Conservation (phyloP, 2,888 invertebrate genomes). For the Sarcophaga subvicina region DNA sequence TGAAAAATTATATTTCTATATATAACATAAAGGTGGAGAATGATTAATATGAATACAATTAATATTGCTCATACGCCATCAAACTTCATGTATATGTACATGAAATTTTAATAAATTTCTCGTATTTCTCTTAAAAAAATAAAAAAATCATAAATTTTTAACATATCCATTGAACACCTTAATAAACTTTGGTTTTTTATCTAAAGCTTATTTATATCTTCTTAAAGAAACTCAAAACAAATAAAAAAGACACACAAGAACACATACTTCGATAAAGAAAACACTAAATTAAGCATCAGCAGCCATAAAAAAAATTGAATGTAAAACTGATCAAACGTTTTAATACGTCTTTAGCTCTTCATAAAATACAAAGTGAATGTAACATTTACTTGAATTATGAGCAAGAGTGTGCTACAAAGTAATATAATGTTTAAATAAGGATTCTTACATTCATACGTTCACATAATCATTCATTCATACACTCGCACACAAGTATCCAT, state of each 20-base stretch:
- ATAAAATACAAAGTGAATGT: slow-evolving; percentile 30
- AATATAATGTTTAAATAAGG: slow-evolving; percentile 32
- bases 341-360: slow-evolving; percentile 21
- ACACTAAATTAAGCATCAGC: slow-evolving; percentile 41
- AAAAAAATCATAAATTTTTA: not conserved
- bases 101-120: too few relatives aligned
- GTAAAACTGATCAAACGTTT: slow-evolving; percentile 31
- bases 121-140: too few relatives aligned
- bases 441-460: not conserved
- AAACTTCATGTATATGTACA: too few relatives aligned
- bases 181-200: not conserved
- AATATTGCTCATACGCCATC: too few relatives aligned
- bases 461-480: not conserved
- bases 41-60: too few relatives aligned
- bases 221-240: not conserved
- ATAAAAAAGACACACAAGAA: not conserved
- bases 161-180: not conserved
- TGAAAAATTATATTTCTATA: too few relatives aligned
- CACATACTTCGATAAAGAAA: slow-evolving; percentile 11
- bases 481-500: not conserved
- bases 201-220: not conserved
- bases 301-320: not conserved
- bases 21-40: too few relatives aligned
- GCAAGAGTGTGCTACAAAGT: slow-evolving; percentile 11
- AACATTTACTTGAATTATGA: slow-evolving; percentile 23